Conservation (phyloP, 2,888 invertebrate genomes). For the Nebria brevicollis region DNA sequence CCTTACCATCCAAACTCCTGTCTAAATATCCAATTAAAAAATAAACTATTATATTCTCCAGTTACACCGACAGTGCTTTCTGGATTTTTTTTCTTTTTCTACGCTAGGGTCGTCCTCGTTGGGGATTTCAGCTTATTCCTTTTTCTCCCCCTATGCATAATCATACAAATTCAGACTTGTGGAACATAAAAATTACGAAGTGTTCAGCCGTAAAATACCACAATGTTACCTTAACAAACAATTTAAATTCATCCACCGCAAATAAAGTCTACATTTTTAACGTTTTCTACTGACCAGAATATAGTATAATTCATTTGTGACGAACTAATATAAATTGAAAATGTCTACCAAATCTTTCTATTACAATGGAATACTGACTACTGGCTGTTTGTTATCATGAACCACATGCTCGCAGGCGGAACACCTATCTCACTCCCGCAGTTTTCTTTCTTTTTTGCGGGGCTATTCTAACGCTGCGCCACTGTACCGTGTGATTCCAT, state of each 20-base stretch:
- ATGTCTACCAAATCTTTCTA: slow-evolving; percentile 30
- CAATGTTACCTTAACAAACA: background rate
- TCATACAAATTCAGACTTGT: slow-evolving; percentile 23
- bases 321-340: background rate
- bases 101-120: slow-evolving; percentile 2
- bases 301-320: background rate
- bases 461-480: background rate
- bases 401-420: slow-evolving; percentile 17
- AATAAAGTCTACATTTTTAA: no score
- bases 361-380: slow-evolving; percentile 31
- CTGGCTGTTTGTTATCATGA: slow-evolving; percentile 23
- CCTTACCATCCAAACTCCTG: slow-evolving; percentile 43
- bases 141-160: background rate
- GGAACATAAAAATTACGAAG: slow-evolving; percentile 16
- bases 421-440: background rate
- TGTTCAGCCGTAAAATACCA: background rate
- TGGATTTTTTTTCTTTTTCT: background rate
- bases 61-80: slow-evolving; percentile 24
- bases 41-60: slow-evolving; percentile 55
- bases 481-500: slow-evolving; percentile 10
- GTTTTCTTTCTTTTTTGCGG: background rate
- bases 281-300: no score
- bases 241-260: no score
- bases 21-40: slow-evolving; percentile 59
- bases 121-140: slow-evolving; percentile 24